Base-by-base conservation (phyloP, 2,113 vertebrate genomes). In the Lutjanus erythropterus region DNA sequence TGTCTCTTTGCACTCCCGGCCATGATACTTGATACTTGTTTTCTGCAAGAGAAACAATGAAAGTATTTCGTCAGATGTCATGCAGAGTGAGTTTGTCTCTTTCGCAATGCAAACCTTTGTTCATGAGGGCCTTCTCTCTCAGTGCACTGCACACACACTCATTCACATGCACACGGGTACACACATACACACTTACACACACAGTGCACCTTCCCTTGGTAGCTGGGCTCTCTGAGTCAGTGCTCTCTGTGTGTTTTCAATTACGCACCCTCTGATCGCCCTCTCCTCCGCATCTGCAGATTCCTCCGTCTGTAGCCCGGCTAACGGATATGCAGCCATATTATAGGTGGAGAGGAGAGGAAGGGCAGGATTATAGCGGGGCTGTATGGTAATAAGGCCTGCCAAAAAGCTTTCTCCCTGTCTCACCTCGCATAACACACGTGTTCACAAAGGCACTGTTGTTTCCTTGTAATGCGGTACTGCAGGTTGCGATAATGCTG, bases 51-150 rank as follows among this genome's bases (percentile, higher is more conserved):
- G 93, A 95, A 94, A 95, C 95, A 95, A 95, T 94, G 92, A 94
- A 93, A 94, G 91, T 92, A 92, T 95, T 96, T 94, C 92, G 90
- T 95, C 89, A 94, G 91, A 94, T 95, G 94, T 94, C 94, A 94
- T 68, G 89, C 93, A 92, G 91, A 90, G 91, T 91, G 85, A 92
- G 88, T 93, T 94, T 94, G 90, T 94, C 91, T 95, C 89, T 95
- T 95, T 94, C 84, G 93, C 93, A 96, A 94, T 92, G 89, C 87
- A 91, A 94, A 91, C 92, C 83, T 91, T 94, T 88, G 84, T 93
- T 94, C 90, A 90, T 90, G 84, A 75, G 84, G 84, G 87, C 88
- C 83, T 89, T 89, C 83, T 91, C 71, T 0, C 71, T 77, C 68
- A 39, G 47, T 79, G 56, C 70, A 44, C 68, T 73, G 52, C 56